phyloP scores from a whole-genome alignment of 2,797 vertebrate species.

The Chaetodon trifasciatus region DNA sequence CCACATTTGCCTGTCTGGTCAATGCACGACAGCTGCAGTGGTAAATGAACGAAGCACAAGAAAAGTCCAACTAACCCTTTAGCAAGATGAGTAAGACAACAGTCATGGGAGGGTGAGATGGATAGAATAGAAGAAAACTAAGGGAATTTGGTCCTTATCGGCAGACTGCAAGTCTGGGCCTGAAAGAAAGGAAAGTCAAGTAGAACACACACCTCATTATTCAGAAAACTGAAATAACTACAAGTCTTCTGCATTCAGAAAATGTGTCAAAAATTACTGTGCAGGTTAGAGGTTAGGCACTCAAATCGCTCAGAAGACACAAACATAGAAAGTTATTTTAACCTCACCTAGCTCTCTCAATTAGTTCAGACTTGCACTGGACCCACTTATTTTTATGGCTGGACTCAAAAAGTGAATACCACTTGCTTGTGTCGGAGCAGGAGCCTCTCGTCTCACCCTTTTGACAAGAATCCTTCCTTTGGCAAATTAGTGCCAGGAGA shows the following conservation, averaged over 20 bases:
- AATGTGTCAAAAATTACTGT: background rate
- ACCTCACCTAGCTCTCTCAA: conserved; percentile 21
- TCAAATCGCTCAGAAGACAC: conserved; percentile 13
- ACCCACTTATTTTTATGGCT: conserved; percentile 69
- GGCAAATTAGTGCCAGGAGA: conserved; percentile 68
- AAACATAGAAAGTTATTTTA: conserved; percentile 27
- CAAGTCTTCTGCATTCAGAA: background rate
- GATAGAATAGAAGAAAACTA: conserved; percentile 17
- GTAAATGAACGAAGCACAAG: conserved; percentile 25
- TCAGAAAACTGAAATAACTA: background rate
- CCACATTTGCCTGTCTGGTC: conserved; percentile 22
- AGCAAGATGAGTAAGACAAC: conserved; percentile 29
- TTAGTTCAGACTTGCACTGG: conserved; percentile 60
- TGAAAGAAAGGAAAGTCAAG: background rate
- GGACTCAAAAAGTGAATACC: conserved; percentile 49
- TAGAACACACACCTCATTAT: background rate
- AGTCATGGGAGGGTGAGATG: conserved; percentile 11
- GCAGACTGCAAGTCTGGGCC: background rate
- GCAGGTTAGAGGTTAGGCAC: conserved; percentile 9
- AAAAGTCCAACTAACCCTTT: conserved; percentile 31
- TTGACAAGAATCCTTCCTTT: conserved; percentile 62
- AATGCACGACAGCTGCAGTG: conserved; percentile 21
- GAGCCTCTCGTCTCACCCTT: conserved; percentile 43
- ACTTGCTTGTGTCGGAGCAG: conserved; percentile 52
- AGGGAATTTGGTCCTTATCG: conserved; percentile 15